A percentile compares a stretch with the other conserved stretches of the same genome.
These are phyloP conservation scores for Ischnus inquisitorius DNA, from an alignment of 2,888 invertebrate genomes.

Conservation along the genomic window DNA sequence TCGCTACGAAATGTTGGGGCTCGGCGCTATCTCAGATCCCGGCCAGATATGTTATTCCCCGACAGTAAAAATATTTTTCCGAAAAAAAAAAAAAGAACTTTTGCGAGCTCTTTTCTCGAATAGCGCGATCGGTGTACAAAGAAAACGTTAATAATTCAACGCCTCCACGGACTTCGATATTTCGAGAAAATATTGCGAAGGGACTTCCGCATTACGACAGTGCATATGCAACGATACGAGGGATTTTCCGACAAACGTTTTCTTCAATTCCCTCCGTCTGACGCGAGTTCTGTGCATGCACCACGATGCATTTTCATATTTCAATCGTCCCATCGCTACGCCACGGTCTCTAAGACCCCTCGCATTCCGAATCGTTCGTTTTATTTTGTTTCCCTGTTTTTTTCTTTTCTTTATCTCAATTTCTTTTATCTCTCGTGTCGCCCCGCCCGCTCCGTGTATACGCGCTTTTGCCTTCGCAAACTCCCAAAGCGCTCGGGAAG, in stretches of 20 bases:
- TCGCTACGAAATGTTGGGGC: no score
- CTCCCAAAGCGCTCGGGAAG: slow-evolving; percentile 10
- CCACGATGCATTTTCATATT: slow-evolving; percentile 43
- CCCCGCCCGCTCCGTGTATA: neutral
- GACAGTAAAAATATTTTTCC: no score
- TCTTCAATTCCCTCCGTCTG: neutral
- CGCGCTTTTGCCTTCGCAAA: slow-evolving; percentile 17
- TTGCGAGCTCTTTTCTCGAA: no score
- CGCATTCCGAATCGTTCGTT: slow-evolving; percentile 33
- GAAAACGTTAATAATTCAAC: no score
- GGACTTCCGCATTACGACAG: neutral
- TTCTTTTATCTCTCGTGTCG: slow-evolving; percentile 47
- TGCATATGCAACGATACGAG: neutral
- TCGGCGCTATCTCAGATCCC: no score
- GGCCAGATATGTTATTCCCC: no score
- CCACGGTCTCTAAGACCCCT: slow-evolving; percentile 21
- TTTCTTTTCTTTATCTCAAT: slow-evolving; percentile 45
- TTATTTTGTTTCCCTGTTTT: neutral
- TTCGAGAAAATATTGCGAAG: neutral
- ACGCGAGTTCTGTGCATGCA: neutral
- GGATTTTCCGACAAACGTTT: neutral
- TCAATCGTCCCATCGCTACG: slow-evolving; percentile 32
- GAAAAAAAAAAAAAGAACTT: no score
- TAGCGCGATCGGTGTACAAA: no score
- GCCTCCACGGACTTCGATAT: neutral